These are phyloP conservation scores for Drosophila bocqueti DNA, from an alignment of 1,140 invertebrate genomes.

Conservation along the genomic window DNA sequence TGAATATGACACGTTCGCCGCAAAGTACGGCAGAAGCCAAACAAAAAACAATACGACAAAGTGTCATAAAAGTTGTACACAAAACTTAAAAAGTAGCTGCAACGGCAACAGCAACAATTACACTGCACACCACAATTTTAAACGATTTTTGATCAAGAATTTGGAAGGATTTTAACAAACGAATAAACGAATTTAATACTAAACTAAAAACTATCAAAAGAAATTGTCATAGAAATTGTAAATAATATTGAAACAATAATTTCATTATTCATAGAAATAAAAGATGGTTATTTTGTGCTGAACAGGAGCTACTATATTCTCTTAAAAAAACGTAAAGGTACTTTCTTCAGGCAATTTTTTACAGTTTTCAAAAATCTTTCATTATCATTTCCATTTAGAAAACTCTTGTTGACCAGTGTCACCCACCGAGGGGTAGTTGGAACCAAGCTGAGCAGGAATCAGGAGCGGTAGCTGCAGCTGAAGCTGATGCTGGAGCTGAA, in stretches of 20 bases:
- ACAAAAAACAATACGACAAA: constrained; percentile 77
- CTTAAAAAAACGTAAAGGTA: no score
- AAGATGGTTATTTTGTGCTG: neutral
- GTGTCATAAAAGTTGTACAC: constrained; percentile 82
- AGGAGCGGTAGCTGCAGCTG: constrained; percentile 6
- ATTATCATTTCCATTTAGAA: neutral
- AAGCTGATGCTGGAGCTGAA: constrained; percentile 12
- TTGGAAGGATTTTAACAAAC: no score
- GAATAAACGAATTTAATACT: no score
- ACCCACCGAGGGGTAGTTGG: constrained; percentile 33
- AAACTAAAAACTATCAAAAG: no score
- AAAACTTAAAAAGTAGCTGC: constrained; percentile 80
- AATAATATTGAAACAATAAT: neutral
- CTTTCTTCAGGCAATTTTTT: no score
- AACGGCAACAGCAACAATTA: constrained; percentile 59
- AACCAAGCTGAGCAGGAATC: constrained; percentile 21
- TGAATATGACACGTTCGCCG: constrained; percentile 80
- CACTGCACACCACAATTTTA: neutral
- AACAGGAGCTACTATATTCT: no score
- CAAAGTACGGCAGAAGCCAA: constrained; percentile 66
- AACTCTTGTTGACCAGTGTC: constrained; percentile 6
- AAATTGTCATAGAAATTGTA: neutral
- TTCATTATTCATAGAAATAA: neutral
- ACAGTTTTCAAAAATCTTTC: no score
- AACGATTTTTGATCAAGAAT: neutral